Evolutionary conservation across 2,113 vertebrate genomes (phyloP), one percentile per base, ranked within the genome.

Genomic region (Leucopternis melanops): DNA sequence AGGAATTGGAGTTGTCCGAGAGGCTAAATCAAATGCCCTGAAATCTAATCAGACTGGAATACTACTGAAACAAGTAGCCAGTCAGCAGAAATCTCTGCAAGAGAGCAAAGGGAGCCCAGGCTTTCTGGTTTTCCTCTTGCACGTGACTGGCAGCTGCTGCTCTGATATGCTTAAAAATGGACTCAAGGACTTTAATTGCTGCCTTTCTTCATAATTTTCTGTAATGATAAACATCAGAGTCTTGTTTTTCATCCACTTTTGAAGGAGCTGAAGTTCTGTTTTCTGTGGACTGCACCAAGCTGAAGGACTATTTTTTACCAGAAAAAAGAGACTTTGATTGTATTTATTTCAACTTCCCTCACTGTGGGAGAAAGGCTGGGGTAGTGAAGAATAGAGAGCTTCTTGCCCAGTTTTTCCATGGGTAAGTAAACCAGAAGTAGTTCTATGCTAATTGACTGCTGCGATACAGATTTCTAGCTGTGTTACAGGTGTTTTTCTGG

Each of bases 321-420:
- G 97, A 87, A 63, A 47, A 95, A 32, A 91, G 95, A 50, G 29
- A 84, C 6, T 99, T 99, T 71, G 98, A 99, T 63, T 95, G 97
- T 5, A 97, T 99, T 94, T 97, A 99, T 92, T 99, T 99, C 96
- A 99, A 99, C 93, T 99, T 99, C 63, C 99, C 99, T 13, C 99
- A 99, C 95, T 99, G 98, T 21, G 99, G 99, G n/a, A 98, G 98
- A 59, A 99, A 99, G 97, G 98, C 99, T 19, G 99, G 99, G 5
- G 99, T 99, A 29, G 99, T 98, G 94, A 99, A 98, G 98, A 99
- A 99, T 83, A 98, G 99, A 71, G 97, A 98, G 42, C 98, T 99
- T 40, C 98, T 99, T 23, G 98, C 97, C 31, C 96, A 52, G 78
- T 99, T 99, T 97, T 99, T 99, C 91, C 97, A 57, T n/a, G 99